phyloP scores from a whole-genome alignment of 2,888 invertebrate species.

The Chironomus tentans region DNA sequence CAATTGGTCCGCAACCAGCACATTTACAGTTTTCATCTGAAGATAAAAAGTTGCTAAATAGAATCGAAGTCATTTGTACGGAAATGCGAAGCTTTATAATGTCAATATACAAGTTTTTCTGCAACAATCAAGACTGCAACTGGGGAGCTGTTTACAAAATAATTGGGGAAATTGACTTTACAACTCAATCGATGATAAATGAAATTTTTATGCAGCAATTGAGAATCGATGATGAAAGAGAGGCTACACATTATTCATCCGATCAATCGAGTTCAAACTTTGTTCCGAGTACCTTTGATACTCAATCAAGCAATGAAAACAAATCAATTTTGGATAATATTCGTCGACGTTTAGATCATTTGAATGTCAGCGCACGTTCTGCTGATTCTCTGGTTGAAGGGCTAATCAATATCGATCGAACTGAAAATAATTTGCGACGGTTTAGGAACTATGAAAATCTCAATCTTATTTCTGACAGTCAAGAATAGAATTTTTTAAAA shows the following conservation, averaged over 20 bases:
- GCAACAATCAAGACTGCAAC: neutral
- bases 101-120: neutral
- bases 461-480: neutral
- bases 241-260: neutral
- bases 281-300: no score
- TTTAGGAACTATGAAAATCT: neutral
- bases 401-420: neutral
- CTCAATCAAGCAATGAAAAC: no score
- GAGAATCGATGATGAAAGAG: neutral
- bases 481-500: neutral
- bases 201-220: neutral
- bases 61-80: neutral
- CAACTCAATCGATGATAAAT: neutral
- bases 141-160: neutral
- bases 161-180: neutral
- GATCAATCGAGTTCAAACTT: neutral
- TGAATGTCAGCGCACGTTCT: no score
- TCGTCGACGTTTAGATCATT: no score
- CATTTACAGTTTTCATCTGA: neutral
- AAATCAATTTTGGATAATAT: no score
- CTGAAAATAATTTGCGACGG: neutral
- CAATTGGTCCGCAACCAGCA: neutral
- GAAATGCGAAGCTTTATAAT: neutral
- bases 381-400: neutral
- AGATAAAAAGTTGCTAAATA: neutral